Evolutionary conservation across 2,888 invertebrate genomes (phyloP).

Genomic region (Cephus pulcher): DNA sequence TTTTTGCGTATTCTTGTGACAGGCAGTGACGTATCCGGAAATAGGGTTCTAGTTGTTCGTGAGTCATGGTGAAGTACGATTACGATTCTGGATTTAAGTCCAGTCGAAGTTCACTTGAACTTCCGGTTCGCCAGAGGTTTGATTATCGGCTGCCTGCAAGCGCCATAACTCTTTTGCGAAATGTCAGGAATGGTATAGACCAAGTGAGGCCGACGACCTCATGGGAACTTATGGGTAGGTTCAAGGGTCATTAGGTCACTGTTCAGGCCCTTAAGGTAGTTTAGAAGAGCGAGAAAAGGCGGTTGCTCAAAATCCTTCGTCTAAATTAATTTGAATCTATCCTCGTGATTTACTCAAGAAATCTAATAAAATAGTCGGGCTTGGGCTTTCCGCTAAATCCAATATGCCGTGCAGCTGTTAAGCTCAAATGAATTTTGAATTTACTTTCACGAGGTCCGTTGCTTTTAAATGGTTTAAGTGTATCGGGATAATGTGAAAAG

Average conservation of each 20-base stretch:
- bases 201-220: neutral
- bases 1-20: too few relatives aligned
- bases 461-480: too few relatives aligned
- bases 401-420: neutral
- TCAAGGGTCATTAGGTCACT: neutral
- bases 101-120: neutral
- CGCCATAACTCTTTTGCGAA: neutral
- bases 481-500: too few relatives aligned
- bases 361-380: neutral
- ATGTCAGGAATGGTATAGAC: neutral
- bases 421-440: neutral
- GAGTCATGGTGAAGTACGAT: neutral
- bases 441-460: too few relatives aligned
- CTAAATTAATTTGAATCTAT: neutral
- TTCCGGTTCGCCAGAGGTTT: neutral
- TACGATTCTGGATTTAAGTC: neutral
- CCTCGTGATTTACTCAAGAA: neutral
- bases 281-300: neutral
- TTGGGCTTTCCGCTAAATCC: neutral
- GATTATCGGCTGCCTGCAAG: neutral
- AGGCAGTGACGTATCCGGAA: too few relatives aligned
- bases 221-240: neutral
- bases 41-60: neutral
- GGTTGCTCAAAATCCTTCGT: neutral
- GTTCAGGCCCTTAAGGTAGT: neutral